Evolutionary conservation across 64 coral and sea anemone species (phyloP), one percentile per base, ranked within the genome.

Genomic region (Dendrophyllia cribrosa): DNA sequence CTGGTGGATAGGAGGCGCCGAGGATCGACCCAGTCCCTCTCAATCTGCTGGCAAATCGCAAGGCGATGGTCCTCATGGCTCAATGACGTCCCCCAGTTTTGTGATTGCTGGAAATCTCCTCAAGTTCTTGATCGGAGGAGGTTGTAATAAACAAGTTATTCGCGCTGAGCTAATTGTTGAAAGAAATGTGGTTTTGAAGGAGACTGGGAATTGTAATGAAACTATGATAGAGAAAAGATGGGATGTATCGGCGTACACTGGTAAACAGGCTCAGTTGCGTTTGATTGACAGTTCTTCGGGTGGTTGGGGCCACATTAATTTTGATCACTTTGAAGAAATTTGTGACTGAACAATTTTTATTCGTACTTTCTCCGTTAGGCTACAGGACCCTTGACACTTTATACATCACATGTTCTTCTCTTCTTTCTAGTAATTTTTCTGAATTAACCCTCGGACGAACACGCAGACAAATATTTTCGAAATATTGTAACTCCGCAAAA

Each of bases 251-350:
- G 25, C 13, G 9, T 88, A 50, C 34, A 34, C 24, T 43, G 25
- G 70, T 59, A 51, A 46, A 76, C 17, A 71, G 6, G 86, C 86
- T 14, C 86, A 76, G 43, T 23, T 88, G 43, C 86, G 86, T 59
- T 88, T 88, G 86, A 55, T 88, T 59, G 86, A 88, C 51, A 19
- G 13, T 64, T 11, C 9, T 6, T 75, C 24, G 13, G 53, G 34
- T 7, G 26, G 19, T 3, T 88, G 86, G 86, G 86, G 86, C 6
- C 86, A 88, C 16, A 88, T 88, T 0, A 88, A 88, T 52, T 88
- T 88, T 76, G 86, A 88, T 88, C 56, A 88, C 43, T 60, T 88
- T 45, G 55, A 88, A 76, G 86, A 44, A 51, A 79, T 58, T 79
- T 79, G 51, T 58, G 7, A 26, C 77, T 79, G 53, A 56, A 56